A percentile compares a stretch with the other conserved stretches of the same genome.
phyloP scores from a whole-genome alignment of 1,140 invertebrate genomes.

The Macrobrachium rosenbergii region DNA sequence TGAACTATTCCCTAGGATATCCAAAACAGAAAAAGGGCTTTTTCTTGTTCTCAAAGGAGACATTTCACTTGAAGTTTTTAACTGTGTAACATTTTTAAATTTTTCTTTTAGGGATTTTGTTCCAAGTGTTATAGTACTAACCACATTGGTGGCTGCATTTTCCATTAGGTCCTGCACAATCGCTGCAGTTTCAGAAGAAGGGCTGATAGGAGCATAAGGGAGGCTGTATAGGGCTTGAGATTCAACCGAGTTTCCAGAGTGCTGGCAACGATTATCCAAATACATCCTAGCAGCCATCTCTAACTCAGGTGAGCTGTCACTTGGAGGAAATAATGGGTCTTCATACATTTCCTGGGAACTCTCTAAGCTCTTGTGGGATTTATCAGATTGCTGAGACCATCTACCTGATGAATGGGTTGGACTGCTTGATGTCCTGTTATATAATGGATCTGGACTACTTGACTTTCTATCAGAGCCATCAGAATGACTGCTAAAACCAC shows the following conservation, averaged over 20 bases:
- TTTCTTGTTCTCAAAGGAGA: slow-evolving; percentile 5
- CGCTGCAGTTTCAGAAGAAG: slow-evolving; percentile 45
- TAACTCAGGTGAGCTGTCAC: slow-evolving; percentile 38
- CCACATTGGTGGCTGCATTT: slow-evolving; percentile 52
- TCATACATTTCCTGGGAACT: slow-evolving; percentile 47
- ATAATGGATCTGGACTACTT: background rate
- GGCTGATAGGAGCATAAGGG: slow-evolving; percentile 48
- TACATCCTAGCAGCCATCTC: slow-evolving; percentile 24
- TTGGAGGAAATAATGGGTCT: slow-evolving; percentile 43
- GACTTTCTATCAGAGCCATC: background rate
- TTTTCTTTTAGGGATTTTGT: slow-evolving; percentile 36
- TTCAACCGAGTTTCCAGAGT: slow-evolving; percentile 5
- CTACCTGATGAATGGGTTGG: slow-evolving; percentile 9
- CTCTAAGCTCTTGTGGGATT: slow-evolving; percentile 35
- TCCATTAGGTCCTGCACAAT: slow-evolving; percentile 48
- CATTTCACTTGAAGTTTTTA: slow-evolving; percentile 7
- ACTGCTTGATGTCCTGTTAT: slow-evolving; percentile 6
- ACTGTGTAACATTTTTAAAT: slow-evolving; percentile 39
- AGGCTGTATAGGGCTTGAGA: slow-evolving; percentile 38
- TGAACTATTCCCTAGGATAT: background rate
- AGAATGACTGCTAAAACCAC: background rate
- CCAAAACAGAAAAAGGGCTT: background rate
- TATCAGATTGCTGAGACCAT: slow-evolving; percentile 34
- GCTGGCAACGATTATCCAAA: slow-evolving; percentile 5
- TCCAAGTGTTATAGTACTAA: slow-evolving; percentile 43